phyloP scores from a whole-genome alignment of 2,888 invertebrate genomes.

The Argyresthia albistria region DNA sequence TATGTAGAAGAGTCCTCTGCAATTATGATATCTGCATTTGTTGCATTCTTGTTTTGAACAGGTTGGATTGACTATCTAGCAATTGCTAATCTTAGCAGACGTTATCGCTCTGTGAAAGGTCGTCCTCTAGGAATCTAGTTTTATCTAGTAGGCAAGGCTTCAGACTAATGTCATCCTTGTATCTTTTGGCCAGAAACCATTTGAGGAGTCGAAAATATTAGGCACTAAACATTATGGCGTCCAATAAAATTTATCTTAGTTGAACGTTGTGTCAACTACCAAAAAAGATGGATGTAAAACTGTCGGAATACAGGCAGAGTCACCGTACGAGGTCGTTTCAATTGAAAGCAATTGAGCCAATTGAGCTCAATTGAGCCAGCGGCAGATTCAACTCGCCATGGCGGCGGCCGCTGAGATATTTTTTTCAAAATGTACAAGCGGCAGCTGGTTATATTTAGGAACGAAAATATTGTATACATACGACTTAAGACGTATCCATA shows the following conservation, averaged over 20 bases:
- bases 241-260: slow-evolving; percentile 52
- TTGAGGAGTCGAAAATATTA: not conserved
- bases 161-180: no score
- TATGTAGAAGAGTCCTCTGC: no score
- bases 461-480: no score
- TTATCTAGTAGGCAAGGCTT: no score
- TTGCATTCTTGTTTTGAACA: no score
- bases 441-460: not conserved
- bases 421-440: not conserved
- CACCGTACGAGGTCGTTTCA: slow-evolving; percentile 69
- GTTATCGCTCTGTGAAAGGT: no score
- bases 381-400: slow-evolving; percentile 66
- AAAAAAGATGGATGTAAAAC: slow-evolving; percentile 71
- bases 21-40: no score
- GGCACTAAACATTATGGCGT: slow-evolving; percentile 29
- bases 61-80: no score
- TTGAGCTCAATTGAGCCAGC: slow-evolving; percentile 66
- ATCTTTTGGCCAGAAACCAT: no score
- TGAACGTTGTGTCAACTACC: slow-evolving; percentile 57
- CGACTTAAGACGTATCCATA: no score
- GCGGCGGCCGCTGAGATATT: slow-evolving; percentile 49
- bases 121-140: no score
- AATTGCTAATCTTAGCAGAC: no score
- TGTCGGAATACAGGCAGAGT: slow-evolving; percentile 64
- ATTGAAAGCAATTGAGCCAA: slow-evolving; percentile 70